These are phyloP conservation scores for Lagopus muta DNA, from an alignment of 2,113 vertebrate genomes.

Conservation along the genomic window DNA sequence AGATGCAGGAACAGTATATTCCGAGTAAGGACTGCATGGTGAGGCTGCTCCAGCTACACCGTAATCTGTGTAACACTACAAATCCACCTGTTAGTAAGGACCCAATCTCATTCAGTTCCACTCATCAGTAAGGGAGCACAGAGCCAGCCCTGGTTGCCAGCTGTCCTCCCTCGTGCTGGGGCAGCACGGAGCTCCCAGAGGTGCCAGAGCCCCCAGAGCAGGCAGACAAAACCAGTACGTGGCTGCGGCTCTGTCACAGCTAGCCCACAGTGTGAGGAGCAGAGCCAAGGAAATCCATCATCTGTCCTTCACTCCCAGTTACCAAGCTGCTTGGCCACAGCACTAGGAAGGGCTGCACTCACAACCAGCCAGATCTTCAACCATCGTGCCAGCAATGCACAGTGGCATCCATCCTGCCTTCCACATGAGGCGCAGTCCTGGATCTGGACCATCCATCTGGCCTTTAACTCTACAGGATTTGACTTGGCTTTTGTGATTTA, in stretches of 20 bases:
- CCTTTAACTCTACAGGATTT: not conserved
- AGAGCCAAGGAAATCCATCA: not conserved
- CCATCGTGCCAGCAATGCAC: not conserved
- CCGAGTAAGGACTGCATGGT: not conserved
- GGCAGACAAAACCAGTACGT: not conserved
- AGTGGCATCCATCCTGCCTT: not conserved
- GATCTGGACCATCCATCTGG: not conserved
- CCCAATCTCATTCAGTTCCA: not conserved
- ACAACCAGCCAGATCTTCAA: not conserved
- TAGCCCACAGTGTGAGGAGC: not conserved
- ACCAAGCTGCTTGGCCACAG: not conserved
- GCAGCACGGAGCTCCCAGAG: not conserved
- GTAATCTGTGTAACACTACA: not conserved
- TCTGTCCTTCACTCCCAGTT: rapidly evolving
- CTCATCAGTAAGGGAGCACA: not conserved
- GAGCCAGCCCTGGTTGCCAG: rapidly evolving
- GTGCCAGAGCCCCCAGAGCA: not conserved
- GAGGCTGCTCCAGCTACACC: not conserved
- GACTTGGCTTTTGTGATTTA: not conserved
- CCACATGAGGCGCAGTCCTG: not conserved
- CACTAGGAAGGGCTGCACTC: not conserved
- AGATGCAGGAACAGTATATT: not conserved
- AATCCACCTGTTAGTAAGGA: not conserved
- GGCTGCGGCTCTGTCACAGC: rapidly evolving
- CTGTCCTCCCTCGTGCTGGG: not conserved